phyloP scores from a whole-genome alignment of 2,888 invertebrate genomes.

The Ochropleura plecta region DNA sequence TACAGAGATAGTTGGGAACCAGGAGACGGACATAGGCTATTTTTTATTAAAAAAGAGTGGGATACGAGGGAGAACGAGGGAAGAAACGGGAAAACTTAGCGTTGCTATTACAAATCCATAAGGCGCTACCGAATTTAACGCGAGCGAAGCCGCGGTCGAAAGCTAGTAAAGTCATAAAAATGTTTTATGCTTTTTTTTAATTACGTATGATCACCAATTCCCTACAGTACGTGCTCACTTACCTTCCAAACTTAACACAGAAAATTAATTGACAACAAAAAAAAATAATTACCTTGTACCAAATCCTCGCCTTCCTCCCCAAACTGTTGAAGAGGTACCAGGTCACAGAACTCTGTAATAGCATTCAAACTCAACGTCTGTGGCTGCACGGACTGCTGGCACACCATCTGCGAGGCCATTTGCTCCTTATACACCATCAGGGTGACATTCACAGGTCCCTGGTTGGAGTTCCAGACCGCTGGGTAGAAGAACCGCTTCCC shows the following conservation, averaged over 20 bases:
- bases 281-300: constrained; percentile 90
- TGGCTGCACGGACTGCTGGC: constrained; percentile 91
- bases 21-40: too few relatives aligned
- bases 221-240: not conserved
- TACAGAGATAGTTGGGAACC: too few relatives aligned
- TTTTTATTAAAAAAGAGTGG: too few relatives aligned
- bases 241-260: not conserved
- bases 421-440: constrained; percentile 92
- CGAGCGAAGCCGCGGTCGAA: too few relatives aligned
- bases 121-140: too few relatives aligned
- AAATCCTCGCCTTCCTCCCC: constrained; percentile 91
- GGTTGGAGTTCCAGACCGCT: constrained; percentile 93
- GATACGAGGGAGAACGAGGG: too few relatives aligned
- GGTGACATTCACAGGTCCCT: constrained; percentile 92
- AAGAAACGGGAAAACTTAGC: too few relatives aligned
- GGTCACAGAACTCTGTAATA: constrained; percentile 95
- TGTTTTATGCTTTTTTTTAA: too few relatives aligned
- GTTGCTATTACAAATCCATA: too few relatives aligned
- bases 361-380: constrained; percentile 93
- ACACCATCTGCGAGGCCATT: constrained; percentile 91
- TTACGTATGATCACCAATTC: too few relatives aligned
- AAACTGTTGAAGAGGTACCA: constrained; percentile 93
- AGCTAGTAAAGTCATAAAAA: too few relatives aligned
- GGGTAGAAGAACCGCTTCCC: constrained; percentile 94
- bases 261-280: not conserved